Percentiles rank a stretch among this genome's conserved stretches.
Conservation (phyloP, 2,888 invertebrate genomes). For the Plagodis dolabraria region DNA sequence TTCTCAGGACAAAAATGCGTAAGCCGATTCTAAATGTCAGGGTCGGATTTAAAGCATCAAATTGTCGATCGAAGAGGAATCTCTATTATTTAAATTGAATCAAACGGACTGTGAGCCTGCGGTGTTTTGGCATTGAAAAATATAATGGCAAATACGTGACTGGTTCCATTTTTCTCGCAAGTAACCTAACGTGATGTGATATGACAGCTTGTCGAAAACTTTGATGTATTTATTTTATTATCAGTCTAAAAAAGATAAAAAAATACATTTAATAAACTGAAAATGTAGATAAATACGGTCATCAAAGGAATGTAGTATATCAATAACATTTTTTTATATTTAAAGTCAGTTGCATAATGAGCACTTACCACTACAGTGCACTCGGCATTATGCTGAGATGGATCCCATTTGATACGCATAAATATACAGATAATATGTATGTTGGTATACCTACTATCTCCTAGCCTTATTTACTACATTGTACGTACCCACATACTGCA, state of each 20-base stretch:
- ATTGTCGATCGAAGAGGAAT: constrained; percentile 49
- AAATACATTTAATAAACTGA: no score
- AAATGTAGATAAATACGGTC: no score
- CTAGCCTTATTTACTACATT: no score
- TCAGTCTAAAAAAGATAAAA: background rate
- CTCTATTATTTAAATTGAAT: constrained; percentile 50
- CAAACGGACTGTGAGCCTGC: constrained; percentile 42
- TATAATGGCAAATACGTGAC: constrained; percentile 57
- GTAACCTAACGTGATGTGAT: constrained; percentile 17
- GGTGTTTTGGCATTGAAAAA: constrained; percentile 55
- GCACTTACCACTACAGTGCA: no score
- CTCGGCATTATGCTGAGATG: no score
- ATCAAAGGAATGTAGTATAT: no score
- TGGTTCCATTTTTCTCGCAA: constrained; percentile 38
- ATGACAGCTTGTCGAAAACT: constrained; percentile 29
- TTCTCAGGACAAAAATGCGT: constrained; percentile 61
- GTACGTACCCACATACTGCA: no score
- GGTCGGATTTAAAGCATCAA: constrained; percentile 51
- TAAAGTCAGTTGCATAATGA: no score
- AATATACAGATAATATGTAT: no score
- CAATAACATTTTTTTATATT: no score
- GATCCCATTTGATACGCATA: no score
- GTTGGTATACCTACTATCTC: no score
- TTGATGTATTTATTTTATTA: constrained; percentile 17
- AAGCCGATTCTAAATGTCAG: constrained; percentile 60